Base-by-base conservation (phyloP, 2,113 vertebrate species). In the Peucedramus taeniatus region DNA sequence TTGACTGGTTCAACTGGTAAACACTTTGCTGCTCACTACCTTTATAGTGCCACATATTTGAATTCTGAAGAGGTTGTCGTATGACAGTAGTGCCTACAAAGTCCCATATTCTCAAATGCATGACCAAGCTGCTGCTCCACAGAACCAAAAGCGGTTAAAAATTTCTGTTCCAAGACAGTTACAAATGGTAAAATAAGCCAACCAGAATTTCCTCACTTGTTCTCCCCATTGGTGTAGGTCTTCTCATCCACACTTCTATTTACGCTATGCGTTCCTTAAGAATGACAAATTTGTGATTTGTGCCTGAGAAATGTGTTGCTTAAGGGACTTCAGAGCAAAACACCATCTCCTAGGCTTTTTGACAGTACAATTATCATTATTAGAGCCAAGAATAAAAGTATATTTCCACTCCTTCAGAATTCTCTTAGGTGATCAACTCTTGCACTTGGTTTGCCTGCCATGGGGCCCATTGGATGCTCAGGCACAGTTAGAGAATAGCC, bases 191-290 rank as follows among this genome's bases (percentile, higher is more conserved):
- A 93, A 72, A 57, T 15, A 39, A 0, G 0, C 9, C 39, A 77
- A 39, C 3, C 3, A 8, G 54, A 65, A 45, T 45, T n/a, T 83
- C 1, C 12, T 69, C 0, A 0, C 17, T 80, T 77, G 9, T 60
- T 12, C 5, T 95, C 20, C 86, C 24, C 24, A 31, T 13, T 72
- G 28, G 9, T 47, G 20, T 40, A 11, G 21, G 18, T 66, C 42
- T 80, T 51, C 60, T 72, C 26, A 49, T 40, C 40, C 45, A 54
- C 50, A 61, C 13, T 57, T 65, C 28, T 22, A 8, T 7, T 80
- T 56, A 40, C 0, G 0, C 30, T 69, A 10, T 10, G 13, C 2
- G 3, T 42, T 77, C 35, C 21, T 61, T 57, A 65, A 11, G 9
- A 70, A 42, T 17, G 6, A 23, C 3, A 2, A 37, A 10, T 60